These are phyloP conservation scores for Mesorhabditis sp. DNA, from an alignment of 2,888 invertebrate species.

Conservation along the genomic window DNA sequence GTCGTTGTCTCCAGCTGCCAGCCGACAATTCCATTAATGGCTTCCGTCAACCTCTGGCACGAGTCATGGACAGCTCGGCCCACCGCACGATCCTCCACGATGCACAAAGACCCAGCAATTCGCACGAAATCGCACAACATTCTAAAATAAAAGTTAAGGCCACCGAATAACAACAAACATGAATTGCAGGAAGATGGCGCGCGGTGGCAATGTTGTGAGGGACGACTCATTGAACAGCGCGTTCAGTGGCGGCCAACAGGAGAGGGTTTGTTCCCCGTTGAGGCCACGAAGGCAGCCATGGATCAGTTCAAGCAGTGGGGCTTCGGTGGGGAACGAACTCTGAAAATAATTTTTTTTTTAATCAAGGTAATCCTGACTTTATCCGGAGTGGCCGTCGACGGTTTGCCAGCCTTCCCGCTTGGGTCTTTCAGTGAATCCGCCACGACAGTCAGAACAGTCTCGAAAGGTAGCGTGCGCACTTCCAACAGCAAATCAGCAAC, in stretches of 20 bases:
- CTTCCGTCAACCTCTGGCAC: constrained; percentile 71
- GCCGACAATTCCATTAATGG: constrained; percentile 78
- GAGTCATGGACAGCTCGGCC: constrained; percentile 60
- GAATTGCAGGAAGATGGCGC: constrained; percentile 75
- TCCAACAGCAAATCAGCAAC: constrained; percentile 75
- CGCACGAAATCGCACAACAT: constrained; percentile 79
- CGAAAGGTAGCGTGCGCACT: constrained; percentile 78
- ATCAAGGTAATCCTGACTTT: neutral
- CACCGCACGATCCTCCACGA: constrained; percentile 69
- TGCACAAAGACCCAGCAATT: constrained; percentile 60
- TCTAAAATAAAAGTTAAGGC: constrained; percentile 50
- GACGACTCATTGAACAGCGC: constrained; percentile 71
- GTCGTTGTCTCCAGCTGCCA: constrained; percentile 85
- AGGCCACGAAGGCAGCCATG: constrained; percentile 67
- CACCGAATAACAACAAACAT: constrained; percentile 62
- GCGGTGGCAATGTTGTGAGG: constrained; percentile 65
- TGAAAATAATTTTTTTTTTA: constrained; percentile 38
- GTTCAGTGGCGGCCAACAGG: constrained; percentile 75
- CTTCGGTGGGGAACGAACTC: constrained; percentile 68
- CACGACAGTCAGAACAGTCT: constrained; percentile 77
- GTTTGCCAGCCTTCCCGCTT: constrained; percentile 32
- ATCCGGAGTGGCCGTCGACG: constrained; percentile 8
- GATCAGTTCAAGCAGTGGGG: constrained; percentile 77
- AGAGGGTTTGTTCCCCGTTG: constrained; percentile 71
- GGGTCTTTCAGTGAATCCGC: constrained; percentile 78